Evolutionary conservation across 2,797 vertebrate genomes (phyloP).

Genomic region (Danio aesculapii): DNA sequence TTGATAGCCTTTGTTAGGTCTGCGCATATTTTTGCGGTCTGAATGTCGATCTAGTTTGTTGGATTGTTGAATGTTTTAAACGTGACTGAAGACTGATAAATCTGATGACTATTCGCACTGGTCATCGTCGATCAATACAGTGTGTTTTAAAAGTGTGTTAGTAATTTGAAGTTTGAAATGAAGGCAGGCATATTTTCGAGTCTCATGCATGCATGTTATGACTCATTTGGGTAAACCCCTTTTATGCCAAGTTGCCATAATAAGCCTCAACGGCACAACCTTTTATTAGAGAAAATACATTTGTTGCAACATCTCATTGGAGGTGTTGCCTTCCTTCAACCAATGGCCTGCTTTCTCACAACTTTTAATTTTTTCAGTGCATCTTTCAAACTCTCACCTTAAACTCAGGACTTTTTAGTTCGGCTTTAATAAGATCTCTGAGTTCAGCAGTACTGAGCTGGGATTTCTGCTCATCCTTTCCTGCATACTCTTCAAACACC

Average conservation of each 20-base stretch:
- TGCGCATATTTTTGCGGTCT: no score
- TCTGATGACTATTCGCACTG: no score
- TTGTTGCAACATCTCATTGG: slow-evolving; percentile 20
- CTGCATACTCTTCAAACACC: slow-evolving; percentile 73
- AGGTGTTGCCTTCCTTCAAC: not conserved
- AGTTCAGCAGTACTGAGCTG: slow-evolving; percentile 70
- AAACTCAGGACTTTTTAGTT: slow-evolving; percentile 68
- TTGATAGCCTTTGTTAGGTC: no score
- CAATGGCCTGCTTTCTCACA: not conserved
- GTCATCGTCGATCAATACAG: no score
- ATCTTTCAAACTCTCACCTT: slow-evolving; percentile 64
- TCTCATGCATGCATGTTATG: not conserved
- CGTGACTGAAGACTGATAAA: no score
- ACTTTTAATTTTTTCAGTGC: not conserved
- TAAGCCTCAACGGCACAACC: not conserved
- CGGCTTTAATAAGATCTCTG: slow-evolving; percentile 62
- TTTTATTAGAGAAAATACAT: not conserved
- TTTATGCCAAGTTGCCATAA: slow-evolving; percentile 11
- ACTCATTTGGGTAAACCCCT: slow-evolving; percentile 44
- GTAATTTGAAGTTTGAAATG: not conserved
- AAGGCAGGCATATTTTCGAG: slow-evolving; percentile 6
- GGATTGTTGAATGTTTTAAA: no score
- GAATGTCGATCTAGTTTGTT: no score
- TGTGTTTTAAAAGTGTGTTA: not conserved
- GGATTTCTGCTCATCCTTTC: slow-evolving; percentile 62